Evolutionary conservation across 2,113 vertebrate genomes (phyloP).

Genomic region (Perccottus glenii): DNA sequence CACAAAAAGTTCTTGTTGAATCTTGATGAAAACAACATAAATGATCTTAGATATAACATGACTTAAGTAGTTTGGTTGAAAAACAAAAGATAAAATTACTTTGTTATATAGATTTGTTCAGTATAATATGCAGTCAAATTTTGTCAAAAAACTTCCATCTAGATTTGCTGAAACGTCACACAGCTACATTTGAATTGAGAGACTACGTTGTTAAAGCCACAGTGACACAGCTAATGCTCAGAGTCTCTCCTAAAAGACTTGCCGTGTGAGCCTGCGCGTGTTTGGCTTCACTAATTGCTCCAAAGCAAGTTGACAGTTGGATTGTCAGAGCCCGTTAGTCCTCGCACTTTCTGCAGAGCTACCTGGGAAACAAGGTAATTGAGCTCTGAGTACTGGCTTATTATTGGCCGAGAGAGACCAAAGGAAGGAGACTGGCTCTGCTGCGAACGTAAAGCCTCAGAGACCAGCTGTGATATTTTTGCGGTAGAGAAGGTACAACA

Average conservation of each 20-base stretch:
- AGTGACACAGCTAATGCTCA: constrained; percentile 44
- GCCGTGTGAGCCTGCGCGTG: constrained; percentile 33
- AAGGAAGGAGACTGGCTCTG: constrained; percentile 23
- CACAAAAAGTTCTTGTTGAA: too few species aligned
- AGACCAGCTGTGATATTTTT: not conserved
- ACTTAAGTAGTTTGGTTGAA: too few species aligned
- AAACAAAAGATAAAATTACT: too few species aligned
- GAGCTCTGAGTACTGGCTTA: constrained; percentile 58
- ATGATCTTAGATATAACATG: too few species aligned
- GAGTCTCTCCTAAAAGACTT: constrained; percentile 32
- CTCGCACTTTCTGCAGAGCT: constrained; percentile 23
- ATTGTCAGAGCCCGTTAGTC: constrained; percentile 63
- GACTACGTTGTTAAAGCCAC: constrained; percentile 16
- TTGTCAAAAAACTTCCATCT: too few species aligned
- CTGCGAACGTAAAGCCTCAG: not conserved
- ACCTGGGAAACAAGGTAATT: constrained; percentile 71
- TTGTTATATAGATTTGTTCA: too few species aligned
- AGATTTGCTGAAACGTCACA: too few species aligned
- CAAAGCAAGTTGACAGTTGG: constrained; percentile 60
- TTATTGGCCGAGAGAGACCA: constrained; percentile 55
- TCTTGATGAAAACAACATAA: too few species aligned
- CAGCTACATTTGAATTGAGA: too few species aligned
- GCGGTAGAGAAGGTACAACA: not conserved
- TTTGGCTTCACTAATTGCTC: constrained; percentile 69
- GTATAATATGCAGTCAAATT: too few species aligned